These are phyloP conservation scores for Darevskia mixta DNA, from an alignment of 2,797 vertebrate genomes.

Conservation along the genomic window DNA sequence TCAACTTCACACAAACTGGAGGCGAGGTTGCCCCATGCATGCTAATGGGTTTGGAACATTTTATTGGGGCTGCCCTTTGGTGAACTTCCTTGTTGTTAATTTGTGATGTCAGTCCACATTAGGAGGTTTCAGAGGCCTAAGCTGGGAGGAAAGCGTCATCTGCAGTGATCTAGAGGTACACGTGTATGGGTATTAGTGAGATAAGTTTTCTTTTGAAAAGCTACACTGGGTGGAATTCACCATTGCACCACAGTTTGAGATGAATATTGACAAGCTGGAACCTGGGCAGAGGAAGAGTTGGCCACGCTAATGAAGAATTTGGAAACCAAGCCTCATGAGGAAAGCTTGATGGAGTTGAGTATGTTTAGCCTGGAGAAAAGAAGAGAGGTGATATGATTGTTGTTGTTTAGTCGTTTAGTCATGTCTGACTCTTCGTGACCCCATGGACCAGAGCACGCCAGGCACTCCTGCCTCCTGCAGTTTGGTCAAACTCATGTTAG, in stretches of 20 bases:
- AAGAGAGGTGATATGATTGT: too few relatives aligned
- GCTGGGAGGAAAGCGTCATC: conserved; percentile 49
- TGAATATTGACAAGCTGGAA: too few relatives aligned
- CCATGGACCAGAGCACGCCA: too few relatives aligned
- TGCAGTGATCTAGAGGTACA: conserved; percentile 21
- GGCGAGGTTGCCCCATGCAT: conserved; percentile 74
- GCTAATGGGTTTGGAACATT: conserved; percentile 75
- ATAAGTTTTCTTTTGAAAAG: neutral
- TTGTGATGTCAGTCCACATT: conserved; percentile 78
- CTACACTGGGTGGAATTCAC: neutral
- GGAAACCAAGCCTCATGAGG: too few relatives aligned
- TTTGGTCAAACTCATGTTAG: too few relatives aligned
- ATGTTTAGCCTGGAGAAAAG: too few relatives aligned
- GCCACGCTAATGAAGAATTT: too few relatives aligned
- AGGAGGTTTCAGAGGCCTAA: conserved; percentile 70
- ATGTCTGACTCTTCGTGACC: too few relatives aligned
- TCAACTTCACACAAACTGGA: conserved; percentile 77
- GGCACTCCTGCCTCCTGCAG: too few relatives aligned
- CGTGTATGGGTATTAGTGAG: neutral
- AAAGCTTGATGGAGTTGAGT: too few relatives aligned
- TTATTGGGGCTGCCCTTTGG: conserved; percentile 73
- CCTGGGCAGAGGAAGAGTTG: too few relatives aligned
- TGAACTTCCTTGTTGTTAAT: conserved; percentile 81
- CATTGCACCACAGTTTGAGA: neutral
- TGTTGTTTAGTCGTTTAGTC: too few relatives aligned